phyloP scores from a whole-genome alignment of 1,140 invertebrate species.

The Bursaphelenchus mucronatus region DNA sequence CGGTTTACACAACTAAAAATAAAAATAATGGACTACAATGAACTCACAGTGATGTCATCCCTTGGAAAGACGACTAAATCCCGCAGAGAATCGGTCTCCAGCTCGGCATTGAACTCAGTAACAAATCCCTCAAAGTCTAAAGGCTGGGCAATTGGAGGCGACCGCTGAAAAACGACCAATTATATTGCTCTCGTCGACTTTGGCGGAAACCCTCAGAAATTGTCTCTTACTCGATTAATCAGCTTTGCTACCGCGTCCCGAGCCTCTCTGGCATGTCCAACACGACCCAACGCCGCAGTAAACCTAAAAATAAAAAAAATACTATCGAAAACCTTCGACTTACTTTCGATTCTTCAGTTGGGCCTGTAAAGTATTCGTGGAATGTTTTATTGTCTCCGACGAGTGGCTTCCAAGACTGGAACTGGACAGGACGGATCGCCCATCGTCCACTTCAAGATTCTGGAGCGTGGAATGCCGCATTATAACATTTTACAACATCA shows the following conservation, averaged over 20 bases:
- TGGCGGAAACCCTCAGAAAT: not conserved
- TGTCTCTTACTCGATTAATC: constrained; percentile 31
- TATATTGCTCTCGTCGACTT: constrained; percentile 7
- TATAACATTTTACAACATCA: no score
- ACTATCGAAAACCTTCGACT: not conserved
- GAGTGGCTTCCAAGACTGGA: constrained; percentile 19
- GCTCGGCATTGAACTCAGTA: constrained; percentile 41
- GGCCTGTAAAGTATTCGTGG: not conserved
- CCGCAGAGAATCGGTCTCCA: constrained; percentile 38
- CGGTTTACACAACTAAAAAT: constrained; percentile 13
- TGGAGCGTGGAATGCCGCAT: no score
- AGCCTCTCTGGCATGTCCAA: constrained; percentile 41
- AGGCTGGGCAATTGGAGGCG: constrained; percentile 32
- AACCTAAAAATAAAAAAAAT: constrained; percentile 33
- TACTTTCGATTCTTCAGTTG: constrained; percentile 15
- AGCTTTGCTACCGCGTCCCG: constrained; percentile 43
- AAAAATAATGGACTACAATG: constrained; percentile 18
- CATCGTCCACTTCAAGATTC: constrained; percentile 17
- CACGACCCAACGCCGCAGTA: constrained; percentile 38
- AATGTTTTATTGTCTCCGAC: not conserved
- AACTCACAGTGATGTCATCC: constrained; percentile 42
- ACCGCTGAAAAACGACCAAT: constrained; percentile 31
- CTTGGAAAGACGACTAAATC: constrained; percentile 44
- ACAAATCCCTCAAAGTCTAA: constrained; percentile 47
- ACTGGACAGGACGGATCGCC: constrained; percentile 20